A percentile compares a stretch with the other conserved stretches of the same genome.
phyloP scores from a whole-genome alignment of 1,140 invertebrate genomes.

The Ptiloglossa arizonensis region DNA sequence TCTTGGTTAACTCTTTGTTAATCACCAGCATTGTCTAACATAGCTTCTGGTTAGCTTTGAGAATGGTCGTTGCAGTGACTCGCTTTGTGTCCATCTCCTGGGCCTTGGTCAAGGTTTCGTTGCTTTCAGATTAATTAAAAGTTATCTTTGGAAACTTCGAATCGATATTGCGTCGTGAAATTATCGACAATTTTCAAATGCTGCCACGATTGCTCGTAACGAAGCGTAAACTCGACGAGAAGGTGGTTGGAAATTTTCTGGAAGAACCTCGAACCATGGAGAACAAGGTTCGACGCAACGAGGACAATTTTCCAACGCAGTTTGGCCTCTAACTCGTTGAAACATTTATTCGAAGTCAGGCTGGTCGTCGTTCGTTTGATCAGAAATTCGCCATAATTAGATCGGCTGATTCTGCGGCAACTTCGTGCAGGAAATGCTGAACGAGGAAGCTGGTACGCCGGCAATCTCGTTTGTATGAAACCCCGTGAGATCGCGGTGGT shows the following conservation, averaged over 20 bases:
- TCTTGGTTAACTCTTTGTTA: slow-evolving; percentile 17
- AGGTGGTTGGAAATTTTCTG: too few species aligned
- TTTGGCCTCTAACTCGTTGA: neutral
- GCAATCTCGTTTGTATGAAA: slow-evolving; percentile 25
- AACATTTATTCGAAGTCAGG: neutral
- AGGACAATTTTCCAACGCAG: neutral
- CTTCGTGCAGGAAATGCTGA: slow-evolving; percentile 28
- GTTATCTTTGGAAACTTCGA: too few species aligned
- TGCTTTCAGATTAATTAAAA: slow-evolving; percentile 27
- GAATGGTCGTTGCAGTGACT: slow-evolving; percentile 5
- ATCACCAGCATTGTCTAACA: neutral
- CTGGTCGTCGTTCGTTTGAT: neutral
- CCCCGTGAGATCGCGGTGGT: slow-evolving; percentile 16
- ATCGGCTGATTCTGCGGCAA: slow-evolving; percentile 26
- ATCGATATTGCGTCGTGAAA: too few species aligned
- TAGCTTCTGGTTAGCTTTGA: slow-evolving; percentile 12
- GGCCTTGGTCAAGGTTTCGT: neutral
- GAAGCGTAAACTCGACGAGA: too few species aligned
- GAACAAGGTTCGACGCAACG: too few species aligned
- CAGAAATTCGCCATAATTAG: slow-evolving; percentile 37
- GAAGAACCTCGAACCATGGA: too few species aligned
- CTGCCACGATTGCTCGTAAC: too few species aligned
- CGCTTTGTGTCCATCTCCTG: neutral
- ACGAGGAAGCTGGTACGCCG: neutral
- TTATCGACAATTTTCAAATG: too few species aligned